phyloP scores from a whole-genome alignment of 2,797 vertebrate genomes.

The Sebastes hubbsi region DNA sequence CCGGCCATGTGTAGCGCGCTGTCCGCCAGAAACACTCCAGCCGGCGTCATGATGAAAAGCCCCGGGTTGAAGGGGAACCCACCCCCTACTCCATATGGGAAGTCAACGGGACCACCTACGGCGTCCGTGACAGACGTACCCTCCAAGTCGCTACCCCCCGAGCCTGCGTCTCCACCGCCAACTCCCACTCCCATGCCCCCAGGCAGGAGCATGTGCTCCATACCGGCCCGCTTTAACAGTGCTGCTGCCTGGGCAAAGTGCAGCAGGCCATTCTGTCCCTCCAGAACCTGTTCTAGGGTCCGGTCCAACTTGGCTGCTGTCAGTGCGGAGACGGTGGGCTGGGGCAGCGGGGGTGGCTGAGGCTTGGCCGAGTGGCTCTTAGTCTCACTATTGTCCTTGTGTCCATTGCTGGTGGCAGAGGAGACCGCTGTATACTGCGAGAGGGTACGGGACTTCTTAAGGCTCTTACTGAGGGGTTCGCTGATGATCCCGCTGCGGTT shows the following conservation, averaged over 20 bases:
- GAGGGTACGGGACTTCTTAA: conserved; percentile 96
- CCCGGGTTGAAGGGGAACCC: conserved; percentile 98
- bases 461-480: conserved; percentile 96
- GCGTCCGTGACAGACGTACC: conserved; percentile 91
- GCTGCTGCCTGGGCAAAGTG: conserved; percentile 98
- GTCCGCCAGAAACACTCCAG: conserved; percentile 97
- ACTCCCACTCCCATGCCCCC: conserved; percentile 87
- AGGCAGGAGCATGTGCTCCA: conserved; percentile 89
- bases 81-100: conserved; percentile 93
- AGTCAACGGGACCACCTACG: conserved; percentile 94
- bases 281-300: conserved; percentile 92
- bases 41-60: conserved; percentile 99
- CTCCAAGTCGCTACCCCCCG: conserved; percentile 93
- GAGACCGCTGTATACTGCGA: conserved; percentile 95
- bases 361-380: conserved; percentile 90
- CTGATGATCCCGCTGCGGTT: conserved; percentile 98
- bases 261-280: conserved; percentile 94
- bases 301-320: conserved; percentile 93
- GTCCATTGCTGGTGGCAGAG: conserved; percentile 86
- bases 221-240: conserved; percentile 93
- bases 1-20: conserved; percentile 98
- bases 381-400: conserved; percentile 86
- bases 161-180: conserved; percentile 80
- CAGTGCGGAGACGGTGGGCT: conserved; percentile 87
- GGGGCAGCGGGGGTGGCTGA: conserved; percentile 77